Conservation (phyloP, 2,888 invertebrate genomes). For the Rhodophaea formosa region DNA sequence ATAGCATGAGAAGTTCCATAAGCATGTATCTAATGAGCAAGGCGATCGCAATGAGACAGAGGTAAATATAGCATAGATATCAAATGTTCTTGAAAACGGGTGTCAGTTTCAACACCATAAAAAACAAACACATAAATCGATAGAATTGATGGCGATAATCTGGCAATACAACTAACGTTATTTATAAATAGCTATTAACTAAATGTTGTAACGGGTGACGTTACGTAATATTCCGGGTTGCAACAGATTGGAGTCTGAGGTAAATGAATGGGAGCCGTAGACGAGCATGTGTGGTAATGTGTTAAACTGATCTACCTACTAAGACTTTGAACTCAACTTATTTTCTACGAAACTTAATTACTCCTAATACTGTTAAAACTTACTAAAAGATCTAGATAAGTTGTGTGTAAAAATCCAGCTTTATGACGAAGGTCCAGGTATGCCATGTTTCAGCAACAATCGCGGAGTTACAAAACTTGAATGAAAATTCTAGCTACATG, state of each 20-base stretch:
- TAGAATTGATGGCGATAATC: slow-evolving; percentile 9
- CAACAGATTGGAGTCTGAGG: slow-evolving; percentile 14
- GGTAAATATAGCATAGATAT: no score
- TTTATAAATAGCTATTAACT: slow-evolving; percentile 14
- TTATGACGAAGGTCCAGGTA: no score
- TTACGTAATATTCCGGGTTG: slow-evolving; percentile 17
- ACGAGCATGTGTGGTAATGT: slow-evolving; percentile 8
- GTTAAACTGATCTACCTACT: slow-evolving; percentile 1
- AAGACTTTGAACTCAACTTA: not conserved
- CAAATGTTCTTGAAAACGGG: not conserved
- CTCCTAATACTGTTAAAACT: no score
- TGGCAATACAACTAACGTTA: not conserved
- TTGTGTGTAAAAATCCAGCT: no score
- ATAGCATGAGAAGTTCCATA: no score
- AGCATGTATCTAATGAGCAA: no score
- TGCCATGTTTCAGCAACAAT: no score
- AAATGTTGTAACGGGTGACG: slow-evolving; percentile 14
- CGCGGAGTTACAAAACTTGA: no score
- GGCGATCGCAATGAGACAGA: no score
- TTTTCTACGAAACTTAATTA: no score
- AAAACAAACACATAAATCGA: not conserved
- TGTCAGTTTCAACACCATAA: not conserved
- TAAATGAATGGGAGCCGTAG: slow-evolving; percentile 11
- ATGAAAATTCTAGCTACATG: no score
- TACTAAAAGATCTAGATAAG: no score